Evolutionary conservation across 2,888 invertebrate species (phyloP).

Genomic region (Lamellibrachia columna): DNA sequence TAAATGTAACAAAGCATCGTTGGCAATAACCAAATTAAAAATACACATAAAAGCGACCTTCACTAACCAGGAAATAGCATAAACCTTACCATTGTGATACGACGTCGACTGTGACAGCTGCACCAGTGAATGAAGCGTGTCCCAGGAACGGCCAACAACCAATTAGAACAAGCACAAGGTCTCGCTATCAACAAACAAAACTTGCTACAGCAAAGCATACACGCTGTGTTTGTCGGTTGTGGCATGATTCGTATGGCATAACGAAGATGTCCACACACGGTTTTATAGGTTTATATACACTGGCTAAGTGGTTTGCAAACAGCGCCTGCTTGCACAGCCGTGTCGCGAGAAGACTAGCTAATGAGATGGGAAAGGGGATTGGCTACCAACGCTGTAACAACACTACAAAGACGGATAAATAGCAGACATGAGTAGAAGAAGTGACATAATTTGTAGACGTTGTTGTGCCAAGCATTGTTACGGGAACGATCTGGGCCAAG

Average conservation of each 20-base stretch:
- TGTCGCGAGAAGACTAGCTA: no score
- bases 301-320: not conserved
- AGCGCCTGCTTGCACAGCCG: not conserved
- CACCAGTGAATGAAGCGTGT: not conserved
- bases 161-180: not conserved
- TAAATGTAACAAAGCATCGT: no score
- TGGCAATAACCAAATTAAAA: no score
- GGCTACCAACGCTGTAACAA: no score
- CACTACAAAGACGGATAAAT: not conserved
- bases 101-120: not conserved
- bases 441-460: not conserved
- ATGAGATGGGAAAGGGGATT: no score
- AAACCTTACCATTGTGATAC: conserved; percentile 1
- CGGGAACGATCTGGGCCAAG: not conserved
- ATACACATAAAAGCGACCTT: no score
- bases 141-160: not conserved
- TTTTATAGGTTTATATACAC: not conserved
- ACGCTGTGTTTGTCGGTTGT: not conserved
- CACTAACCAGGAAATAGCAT: not conserved
- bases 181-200: not conserved
- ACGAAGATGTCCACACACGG: not conserved
- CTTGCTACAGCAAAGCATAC: not conserved
- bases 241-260: not conserved
- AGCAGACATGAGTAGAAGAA: not conserved
- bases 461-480: not conserved